Conservation (phyloP, 2,888 invertebrate genomes). For the Oscheius sp. region DNA sequence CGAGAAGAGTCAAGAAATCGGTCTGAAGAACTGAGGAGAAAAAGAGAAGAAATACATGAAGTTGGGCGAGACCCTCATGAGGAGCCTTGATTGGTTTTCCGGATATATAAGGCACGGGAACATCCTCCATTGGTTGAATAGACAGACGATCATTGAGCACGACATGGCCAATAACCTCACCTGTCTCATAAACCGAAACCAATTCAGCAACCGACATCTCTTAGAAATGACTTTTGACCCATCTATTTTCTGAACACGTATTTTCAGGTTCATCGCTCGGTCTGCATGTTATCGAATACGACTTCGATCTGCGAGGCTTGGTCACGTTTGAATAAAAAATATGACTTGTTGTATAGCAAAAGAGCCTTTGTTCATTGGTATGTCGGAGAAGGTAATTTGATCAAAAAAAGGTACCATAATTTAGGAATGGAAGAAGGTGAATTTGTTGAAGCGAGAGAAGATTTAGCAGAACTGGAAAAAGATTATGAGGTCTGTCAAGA, state of each 20-base stretch:
- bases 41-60: neutral
- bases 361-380: constrained; percentile 57
- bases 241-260: no score
- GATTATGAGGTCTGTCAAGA: constrained; percentile 45
- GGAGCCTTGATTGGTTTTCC: constrained; percentile 9
- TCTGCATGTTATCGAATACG: constrained; percentile 87
- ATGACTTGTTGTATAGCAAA: constrained; percentile 70
- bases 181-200: constrained; percentile 15
- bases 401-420: neutral
- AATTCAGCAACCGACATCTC: no score
- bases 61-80: neutral
- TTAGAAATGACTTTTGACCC: no score
- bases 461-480: constrained; percentile 57
- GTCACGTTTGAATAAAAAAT: constrained; percentile 81
- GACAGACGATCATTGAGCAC: neutral
- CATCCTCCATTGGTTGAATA: neutral
- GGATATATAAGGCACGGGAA: neutral
- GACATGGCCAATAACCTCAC: neutral
- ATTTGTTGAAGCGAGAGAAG: constrained; percentile 66
- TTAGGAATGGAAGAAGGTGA: constrained; percentile 69
- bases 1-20: constrained; percentile 39
- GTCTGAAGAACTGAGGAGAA: constrained; percentile 19
- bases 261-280: no score
- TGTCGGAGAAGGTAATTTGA: constrained; percentile 46
- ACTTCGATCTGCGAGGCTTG: constrained; percentile 88